A percentile compares a stretch with the other conserved stretches of the same genome.
phyloP scores from a whole-genome alignment of 2,113 vertebrate genomes.

The Trematomus loennbergii region DNA sequence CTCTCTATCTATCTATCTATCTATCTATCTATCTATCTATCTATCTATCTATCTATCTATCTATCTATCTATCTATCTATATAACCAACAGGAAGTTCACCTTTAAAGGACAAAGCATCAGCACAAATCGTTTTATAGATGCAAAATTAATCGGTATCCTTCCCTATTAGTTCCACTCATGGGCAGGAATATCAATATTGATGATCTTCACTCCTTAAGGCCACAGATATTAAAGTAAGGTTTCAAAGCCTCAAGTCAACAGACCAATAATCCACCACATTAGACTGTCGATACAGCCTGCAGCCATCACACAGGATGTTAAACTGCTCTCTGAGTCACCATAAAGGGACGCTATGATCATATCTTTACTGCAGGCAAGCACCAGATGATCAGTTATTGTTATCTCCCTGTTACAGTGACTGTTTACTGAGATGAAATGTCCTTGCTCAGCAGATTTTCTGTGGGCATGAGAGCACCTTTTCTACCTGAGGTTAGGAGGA shows the following conservation, averaged over 20 bases:
- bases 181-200: not conserved
- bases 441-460: slow-evolving; percentile 50
- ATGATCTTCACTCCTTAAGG: not conserved
- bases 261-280: not conserved
- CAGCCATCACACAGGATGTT: not conserved
- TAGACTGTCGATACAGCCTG: slow-evolving; percentile 6
- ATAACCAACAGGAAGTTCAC: too few species aligned
- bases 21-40: too few species aligned
- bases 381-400: slow-evolving; percentile 39
- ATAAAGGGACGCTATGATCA: slow-evolving; percentile 36
- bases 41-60: too few species aligned
- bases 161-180: not conserved
- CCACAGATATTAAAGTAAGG: slow-evolving; percentile 13
- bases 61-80: too few species aligned
- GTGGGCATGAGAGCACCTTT: slow-evolving; percentile 33
- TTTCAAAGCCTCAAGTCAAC: slow-evolving; percentile 11
- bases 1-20: too few species aligned
- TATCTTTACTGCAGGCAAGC: slow-evolving; percentile 41
- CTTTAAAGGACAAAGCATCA: not conserved
- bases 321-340: slow-evolving; percentile 25
- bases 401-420: slow-evolving; percentile 23
- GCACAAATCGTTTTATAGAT: not conserved
- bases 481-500: slow-evolving; percentile 25
- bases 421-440: slow-evolving; percentile 49
- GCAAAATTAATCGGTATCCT: not conserved